Base-by-base conservation (phyloP, 2,888 invertebrate species). In the Lagria hirta region DNA sequence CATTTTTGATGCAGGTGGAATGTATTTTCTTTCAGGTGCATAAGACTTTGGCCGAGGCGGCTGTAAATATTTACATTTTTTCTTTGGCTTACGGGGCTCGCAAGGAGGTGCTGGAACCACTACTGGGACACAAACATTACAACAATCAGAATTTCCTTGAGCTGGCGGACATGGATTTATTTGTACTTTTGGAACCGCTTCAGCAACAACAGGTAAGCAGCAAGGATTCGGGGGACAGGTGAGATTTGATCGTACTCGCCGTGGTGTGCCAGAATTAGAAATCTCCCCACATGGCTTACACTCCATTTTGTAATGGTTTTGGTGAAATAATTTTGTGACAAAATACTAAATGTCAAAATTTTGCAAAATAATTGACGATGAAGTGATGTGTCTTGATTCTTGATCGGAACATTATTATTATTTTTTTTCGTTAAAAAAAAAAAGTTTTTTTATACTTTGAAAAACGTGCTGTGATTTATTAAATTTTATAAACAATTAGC, bases 31-130 rank as follows among this genome's bases (percentile, higher is more conserved):
- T 0, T 74, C 69, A 0, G 80, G 80, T 1, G 79, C 79, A 58
- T 75, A 80, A 4, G 78, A 78, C 5, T 77, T 75, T 0, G 79
- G 79, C 32, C 78, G 72, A 4, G 70, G 68, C 0, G 80, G 80
- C 57, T 80, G 80, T 49, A 79, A 77, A 67, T 72, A 72, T 27
- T 61, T 61, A 53, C 68, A 68, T 55, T 61, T 66, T 34, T 52
- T 60, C 20, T 51, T 52, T 52, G 4, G 51, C 45, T 15, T 20
- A 22, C 26, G 23, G 8, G 42, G 43, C 20, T 33, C 32, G 8
- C 26, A 24, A 0, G 58, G 57, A 1, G 55, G 30, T 7, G 48
- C 52, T 2, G 62, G 64, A n/a, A 48, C 32, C 1, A 57, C 44
- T 1, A 65, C 50, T 3, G 69, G 65, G 3, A 69, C 61, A 40